Evolutionary conservation across 2,797 vertebrate genomes (phyloP).

Genomic region (Xiphorhynchus erythropygius): DNA sequence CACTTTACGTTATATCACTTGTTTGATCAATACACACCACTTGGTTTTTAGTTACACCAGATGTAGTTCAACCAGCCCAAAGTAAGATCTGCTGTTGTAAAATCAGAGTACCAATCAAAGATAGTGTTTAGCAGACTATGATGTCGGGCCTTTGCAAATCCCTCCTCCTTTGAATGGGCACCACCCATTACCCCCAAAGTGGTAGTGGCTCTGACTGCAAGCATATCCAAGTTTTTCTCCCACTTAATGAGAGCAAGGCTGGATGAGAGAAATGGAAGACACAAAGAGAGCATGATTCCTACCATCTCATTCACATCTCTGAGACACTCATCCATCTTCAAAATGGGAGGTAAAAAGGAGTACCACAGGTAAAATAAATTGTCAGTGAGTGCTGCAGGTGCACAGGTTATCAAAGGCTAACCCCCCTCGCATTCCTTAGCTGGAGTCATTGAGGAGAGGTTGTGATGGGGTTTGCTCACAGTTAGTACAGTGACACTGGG

Average conservation of each 20-base stretch:
- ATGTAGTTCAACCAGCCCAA: background rate
- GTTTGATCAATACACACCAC: background rate
- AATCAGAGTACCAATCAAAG: background rate
- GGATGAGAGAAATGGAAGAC: background rate
- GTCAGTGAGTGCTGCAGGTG: background rate
- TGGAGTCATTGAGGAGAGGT: background rate
- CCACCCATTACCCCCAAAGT: background rate
- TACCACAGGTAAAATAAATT: background rate
- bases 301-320: background rate
- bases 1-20: background rate
- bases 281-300: background rate
- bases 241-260: background rate
- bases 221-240: background rate
- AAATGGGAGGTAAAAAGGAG: background rate
- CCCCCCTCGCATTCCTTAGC: background rate
- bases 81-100: background rate
- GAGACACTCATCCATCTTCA: background rate
- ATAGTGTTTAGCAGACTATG: background rate
- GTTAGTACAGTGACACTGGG: background rate
- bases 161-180: background rate
- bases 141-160: background rate
- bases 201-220: background rate
- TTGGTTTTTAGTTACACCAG: background rate
- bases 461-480: background rate
- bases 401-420: background rate